phyloP scores from a whole-genome alignment of 2,888 invertebrate species.

The Tridacna crocea region DNA sequence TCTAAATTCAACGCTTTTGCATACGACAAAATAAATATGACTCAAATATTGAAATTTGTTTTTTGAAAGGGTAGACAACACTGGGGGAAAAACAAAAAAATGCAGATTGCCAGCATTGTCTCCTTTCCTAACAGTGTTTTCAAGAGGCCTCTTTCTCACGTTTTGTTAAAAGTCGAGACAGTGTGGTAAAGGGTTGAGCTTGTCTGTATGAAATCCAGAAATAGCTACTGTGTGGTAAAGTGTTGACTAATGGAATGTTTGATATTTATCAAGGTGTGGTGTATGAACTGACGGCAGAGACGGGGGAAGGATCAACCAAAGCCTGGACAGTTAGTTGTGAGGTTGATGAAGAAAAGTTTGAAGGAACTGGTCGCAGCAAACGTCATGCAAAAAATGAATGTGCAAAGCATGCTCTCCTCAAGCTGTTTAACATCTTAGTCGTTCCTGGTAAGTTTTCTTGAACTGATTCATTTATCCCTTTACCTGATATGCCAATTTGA shows the following conservation, averaged over 20 bases:
- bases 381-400: slow-evolving; percentile 68
- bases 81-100: no score
- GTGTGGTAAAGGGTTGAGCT: neutral
- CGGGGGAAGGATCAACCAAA: slow-evolving; percentile 56
- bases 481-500: no score
- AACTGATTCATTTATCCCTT: neutral
- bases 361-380: slow-evolving; percentile 66
- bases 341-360: slow-evolving; percentile 61
- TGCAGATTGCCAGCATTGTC: no score
- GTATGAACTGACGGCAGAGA: slow-evolving; percentile 62
- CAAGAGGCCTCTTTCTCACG: no score
- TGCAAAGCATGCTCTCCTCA: slow-evolving; percentile 64
- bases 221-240: neutral
- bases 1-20: no score
- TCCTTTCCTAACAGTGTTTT: neutral
- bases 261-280: slow-evolving; percentile 34
- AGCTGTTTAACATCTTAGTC: slow-evolving; percentile 66
- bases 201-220: neutral
- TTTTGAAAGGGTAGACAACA: no score
- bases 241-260: no score
- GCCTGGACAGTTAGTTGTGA: slow-evolving; percentile 61
- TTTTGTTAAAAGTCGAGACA: no score
- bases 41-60: no score
- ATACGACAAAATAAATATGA: no score
- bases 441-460: slow-evolving; percentile 49